phyloP scores from a whole-genome alignment of 2,113 vertebrate species.

The Mormyrus iriodes region DNA sequence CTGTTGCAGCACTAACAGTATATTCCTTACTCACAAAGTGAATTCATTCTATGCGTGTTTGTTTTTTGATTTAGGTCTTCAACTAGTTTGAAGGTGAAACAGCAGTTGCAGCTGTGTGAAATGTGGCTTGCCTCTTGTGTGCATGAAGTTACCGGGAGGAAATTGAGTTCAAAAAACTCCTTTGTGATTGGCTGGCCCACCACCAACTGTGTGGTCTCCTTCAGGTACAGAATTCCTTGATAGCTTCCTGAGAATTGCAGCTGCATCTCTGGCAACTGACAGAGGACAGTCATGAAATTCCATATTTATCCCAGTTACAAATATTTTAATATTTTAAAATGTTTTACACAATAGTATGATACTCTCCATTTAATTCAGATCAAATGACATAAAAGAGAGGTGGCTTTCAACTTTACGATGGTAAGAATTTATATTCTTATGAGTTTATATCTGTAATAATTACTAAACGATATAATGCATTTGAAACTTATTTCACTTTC shows the following conservation, averaged over 20 bases:
- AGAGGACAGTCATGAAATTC: neutral
- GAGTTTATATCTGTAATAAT: neutral
- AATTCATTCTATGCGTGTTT: neutral
- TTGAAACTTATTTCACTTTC: neutral
- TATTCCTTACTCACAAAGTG: neutral
- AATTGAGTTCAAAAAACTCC: constrained; percentile 49
- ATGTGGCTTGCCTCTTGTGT: constrained; percentile 60
- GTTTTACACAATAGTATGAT: neutral
- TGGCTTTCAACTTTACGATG: constrained; percentile 60
- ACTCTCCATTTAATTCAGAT: constrained; percentile 44
- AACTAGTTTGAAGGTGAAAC: constrained; percentile 67
- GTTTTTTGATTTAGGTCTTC: constrained; percentile 52
- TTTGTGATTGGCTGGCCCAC: constrained; percentile 73
- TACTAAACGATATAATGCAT: neutral
- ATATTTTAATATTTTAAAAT: neutral
- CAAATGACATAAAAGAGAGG: constrained; percentile 58
- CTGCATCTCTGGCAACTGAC: neutral
- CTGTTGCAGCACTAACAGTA: neutral
- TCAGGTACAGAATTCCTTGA: constrained; percentile 52
- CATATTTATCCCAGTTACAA: neutral
- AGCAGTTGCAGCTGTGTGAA: constrained; percentile 59
- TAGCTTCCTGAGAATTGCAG: neutral
- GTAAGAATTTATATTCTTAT: constrained; percentile 41
- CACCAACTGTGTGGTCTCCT: constrained; percentile 63
- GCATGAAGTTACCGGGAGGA: constrained; percentile 58